Percentiles rank a stretch among this genome's conserved stretches.
Evolutionary conservation across 1,140 invertebrate genomes (phyloP).

Genomic region (Glomeris maerens): DNA sequence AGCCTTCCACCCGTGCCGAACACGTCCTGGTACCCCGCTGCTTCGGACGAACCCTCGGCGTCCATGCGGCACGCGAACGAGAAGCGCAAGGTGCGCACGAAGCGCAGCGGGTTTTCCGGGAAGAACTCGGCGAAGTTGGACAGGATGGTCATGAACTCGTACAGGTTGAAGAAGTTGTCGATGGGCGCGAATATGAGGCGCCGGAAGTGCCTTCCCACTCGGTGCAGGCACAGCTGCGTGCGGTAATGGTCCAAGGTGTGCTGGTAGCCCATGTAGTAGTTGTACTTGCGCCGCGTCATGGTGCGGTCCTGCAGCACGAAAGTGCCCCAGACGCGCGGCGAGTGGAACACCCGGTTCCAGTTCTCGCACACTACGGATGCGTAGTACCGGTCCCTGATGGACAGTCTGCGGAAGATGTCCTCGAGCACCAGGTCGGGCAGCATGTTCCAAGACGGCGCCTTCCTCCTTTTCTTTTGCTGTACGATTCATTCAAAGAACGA

Average conservation of each 20-base stretch:
- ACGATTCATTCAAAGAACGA: too few relatives aligned
- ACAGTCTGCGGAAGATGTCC: slow-evolving; percentile 55
- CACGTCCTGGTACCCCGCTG: slow-evolving; percentile 24
- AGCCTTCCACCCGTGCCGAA: slow-evolving; percentile 58
- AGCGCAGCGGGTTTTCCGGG: slow-evolving; percentile 24
- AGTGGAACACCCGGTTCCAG: slow-evolving; percentile 58
- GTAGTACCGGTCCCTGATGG: slow-evolving; percentile 51
- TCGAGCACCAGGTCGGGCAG: slow-evolving; percentile 63
- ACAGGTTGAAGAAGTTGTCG: slow-evolving; percentile 65
- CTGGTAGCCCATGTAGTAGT: slow-evolving; percentile 67
- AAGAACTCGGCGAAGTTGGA: slow-evolving; percentile 50
- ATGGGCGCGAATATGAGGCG: slow-evolving; percentile 55
- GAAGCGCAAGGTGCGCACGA: slow-evolving; percentile 40
- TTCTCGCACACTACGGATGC: slow-evolving; percentile 52
- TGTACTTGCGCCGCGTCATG: slow-evolving; percentile 55
- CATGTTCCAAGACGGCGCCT: slow-evolving; percentile 40
- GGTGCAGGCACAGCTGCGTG: slow-evolving; percentile 52
- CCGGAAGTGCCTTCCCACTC: slow-evolving; percentile 50
- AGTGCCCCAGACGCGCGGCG: slow-evolving; percentile 54
- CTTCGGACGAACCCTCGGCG: slow-evolving; percentile 36
- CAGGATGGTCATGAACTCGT: slow-evolving; percentile 67
- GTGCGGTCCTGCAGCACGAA: slow-evolving; percentile 57
- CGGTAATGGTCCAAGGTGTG: slow-evolving; percentile 59
- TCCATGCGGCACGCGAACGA: slow-evolving; percentile 63
- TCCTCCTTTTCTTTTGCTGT: slow-evolving; percentile 14